A percentile compares a stretch with the other conserved stretches of the same genome.
These are phyloP conservation scores for Sylvia borin DNA, from an alignment of 2,797 vertebrate species.

Conservation along the genomic window DNA sequence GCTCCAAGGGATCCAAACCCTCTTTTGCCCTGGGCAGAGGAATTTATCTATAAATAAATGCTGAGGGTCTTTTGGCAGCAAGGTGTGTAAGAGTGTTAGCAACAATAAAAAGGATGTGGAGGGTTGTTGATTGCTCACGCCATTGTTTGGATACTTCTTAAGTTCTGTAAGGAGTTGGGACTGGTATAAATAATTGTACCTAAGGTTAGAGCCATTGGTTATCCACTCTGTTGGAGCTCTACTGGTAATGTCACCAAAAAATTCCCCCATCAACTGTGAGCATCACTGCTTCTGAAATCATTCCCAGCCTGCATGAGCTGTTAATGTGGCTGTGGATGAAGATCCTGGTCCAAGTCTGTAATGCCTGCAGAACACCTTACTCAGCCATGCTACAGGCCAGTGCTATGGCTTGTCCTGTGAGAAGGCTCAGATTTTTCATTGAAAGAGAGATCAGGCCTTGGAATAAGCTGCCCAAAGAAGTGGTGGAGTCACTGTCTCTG, in stretches of 20 bases:
- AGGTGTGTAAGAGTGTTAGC: not conserved
- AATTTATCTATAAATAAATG: not conserved
- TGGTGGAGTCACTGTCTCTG: not conserved
- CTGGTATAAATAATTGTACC: not conserved
- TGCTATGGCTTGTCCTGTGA: not conserved
- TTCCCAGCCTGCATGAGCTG: accelerated
- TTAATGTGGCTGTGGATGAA: not conserved
- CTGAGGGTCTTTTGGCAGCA: not conserved
- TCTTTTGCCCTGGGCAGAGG: not conserved
- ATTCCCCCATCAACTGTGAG: not conserved
- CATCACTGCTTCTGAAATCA: not conserved
- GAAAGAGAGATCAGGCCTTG: not conserved
- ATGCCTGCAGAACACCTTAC: not conserved
- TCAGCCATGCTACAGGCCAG: not conserved
- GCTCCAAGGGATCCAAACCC: not conserved
- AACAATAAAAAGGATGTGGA: not conserved
- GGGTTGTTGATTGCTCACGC: not conserved
- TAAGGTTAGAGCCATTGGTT: not conserved
- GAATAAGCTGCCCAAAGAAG: not conserved
- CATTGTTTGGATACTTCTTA: not conserved
- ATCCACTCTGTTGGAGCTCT: not conserved
- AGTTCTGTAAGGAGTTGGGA: not conserved
- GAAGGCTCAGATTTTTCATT: not conserved
- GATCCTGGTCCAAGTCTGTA: not conserved
- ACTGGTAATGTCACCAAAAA: not conserved